Conservation (phyloP, 2,797 vertebrate genomes). For the Crocidura indochinensis region DNA sequence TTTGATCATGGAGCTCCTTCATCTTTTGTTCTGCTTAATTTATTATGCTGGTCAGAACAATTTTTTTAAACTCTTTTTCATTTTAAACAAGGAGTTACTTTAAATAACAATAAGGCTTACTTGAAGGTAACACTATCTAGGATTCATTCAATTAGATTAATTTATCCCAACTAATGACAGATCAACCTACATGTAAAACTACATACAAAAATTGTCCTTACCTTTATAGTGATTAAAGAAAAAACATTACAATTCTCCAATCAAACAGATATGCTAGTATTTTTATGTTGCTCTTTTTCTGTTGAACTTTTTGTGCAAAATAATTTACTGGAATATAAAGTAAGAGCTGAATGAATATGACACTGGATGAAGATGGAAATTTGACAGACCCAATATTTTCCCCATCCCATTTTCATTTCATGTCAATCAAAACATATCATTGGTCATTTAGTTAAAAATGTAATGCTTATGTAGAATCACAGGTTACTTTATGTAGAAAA, state of each 20-base stretch:
- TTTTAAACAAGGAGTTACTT: conserved; percentile 98
- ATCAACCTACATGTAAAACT: conserved; percentile 94
- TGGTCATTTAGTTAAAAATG: conserved; percentile 90
- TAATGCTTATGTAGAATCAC: conserved; percentile 91
- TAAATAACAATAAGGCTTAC: conserved; percentile 95
- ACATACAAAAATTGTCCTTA: conserved; percentile 94
- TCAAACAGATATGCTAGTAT: conserved; percentile 90
- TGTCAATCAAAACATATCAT: conserved; percentile 90
- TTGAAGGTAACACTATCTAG: conserved; percentile 94
- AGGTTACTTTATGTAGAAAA: conserved; percentile 92
- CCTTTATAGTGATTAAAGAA: conserved; percentile 92
- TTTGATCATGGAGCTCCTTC: too few relatives aligned
- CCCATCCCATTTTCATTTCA: conserved; percentile 89
- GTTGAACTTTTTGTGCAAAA: conserved; percentile 92
- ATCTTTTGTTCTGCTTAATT: too few relatives aligned
- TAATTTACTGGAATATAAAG: conserved; percentile 93
- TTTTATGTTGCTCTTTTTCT: conserved; percentile 81
- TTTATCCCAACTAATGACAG: conserved; percentile 93
- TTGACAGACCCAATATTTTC: conserved; percentile 91
- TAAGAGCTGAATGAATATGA: conserved; percentile 91
- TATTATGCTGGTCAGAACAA: too few relatives aligned
- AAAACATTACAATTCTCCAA: conserved; percentile 92
- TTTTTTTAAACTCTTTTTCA: conserved; percentile 85
- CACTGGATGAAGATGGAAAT: conserved; percentile 88
- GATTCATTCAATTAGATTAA: conserved; percentile 91